Conservation (phyloP, 2,888 invertebrate species). For the Congeria kusceri region DNA sequence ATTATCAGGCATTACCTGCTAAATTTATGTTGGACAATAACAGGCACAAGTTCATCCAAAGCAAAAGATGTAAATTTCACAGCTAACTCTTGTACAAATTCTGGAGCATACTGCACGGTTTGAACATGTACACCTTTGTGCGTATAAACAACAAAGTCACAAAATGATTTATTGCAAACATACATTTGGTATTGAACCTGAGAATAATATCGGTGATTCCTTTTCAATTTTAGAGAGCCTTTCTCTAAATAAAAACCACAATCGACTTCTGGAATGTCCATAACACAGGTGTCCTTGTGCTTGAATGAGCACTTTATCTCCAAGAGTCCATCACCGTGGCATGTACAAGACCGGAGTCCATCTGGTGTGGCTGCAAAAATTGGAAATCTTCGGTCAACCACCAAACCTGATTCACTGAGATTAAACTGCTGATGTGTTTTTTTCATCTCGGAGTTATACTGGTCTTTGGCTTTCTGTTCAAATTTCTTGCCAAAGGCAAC, state of each 20-base stretch:
- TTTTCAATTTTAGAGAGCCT: neutral
- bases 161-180: neutral
- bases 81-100: too few relatives aligned
- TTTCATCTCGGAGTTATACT: too few relatives aligned
- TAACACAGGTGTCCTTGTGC: slow-evolving; percentile 3
- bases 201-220: neutral
- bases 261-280: slow-evolving; percentile 8
- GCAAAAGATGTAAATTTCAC: too few relatives aligned
- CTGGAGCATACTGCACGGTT: too few relatives aligned
- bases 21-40: too few relatives aligned
- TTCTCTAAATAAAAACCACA: slow-evolving; percentile 9
- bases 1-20: too few relatives aligned
- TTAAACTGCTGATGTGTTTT: too few relatives aligned
- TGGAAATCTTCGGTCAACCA: slow-evolving; percentile 9
- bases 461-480: too few relatives aligned
- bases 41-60: too few relatives aligned
- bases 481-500: too few relatives aligned
- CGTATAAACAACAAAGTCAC: slow-evolving; percentile 1
- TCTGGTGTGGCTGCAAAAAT: slow-evolving; percentile 21
- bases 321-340: slow-evolving; percentile 11
- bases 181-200: slow-evolving; percentile 4
- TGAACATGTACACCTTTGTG: too few relatives aligned
- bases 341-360: slow-evolving; percentile 13
- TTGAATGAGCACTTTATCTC: slow-evolving; percentile 21
- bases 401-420: too few relatives aligned